Percentiles rank a stretch among this genome's conserved stretches.
Evolutionary conservation across 1,140 invertebrate species (phyloP).

Genomic region (Hypothenemus hampei): DNA sequence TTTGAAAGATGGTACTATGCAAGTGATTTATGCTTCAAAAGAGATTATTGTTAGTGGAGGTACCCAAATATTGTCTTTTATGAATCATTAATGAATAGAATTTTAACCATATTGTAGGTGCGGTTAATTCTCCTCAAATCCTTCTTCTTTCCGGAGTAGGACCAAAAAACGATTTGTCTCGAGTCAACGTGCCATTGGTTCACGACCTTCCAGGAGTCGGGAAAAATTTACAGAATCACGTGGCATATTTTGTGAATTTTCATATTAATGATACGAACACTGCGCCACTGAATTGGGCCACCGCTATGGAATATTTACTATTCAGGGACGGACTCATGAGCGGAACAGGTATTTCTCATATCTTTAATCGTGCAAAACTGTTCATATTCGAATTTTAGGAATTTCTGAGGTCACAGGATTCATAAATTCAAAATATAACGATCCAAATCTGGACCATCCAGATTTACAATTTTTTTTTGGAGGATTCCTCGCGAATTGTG

Average conservation of each 20-base stretch:
- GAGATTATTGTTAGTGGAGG: conserved; percentile 65
- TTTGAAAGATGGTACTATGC: conserved; percentile 53
- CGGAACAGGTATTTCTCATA: conserved; percentile 57
- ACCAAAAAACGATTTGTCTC: conserved; percentile 63
- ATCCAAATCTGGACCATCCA: conserved; percentile 68
- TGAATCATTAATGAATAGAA: not conserved
- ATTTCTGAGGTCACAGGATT: conserved; percentile 80
- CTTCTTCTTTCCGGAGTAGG: conserved; percentile 79
- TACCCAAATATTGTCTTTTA: conserved; percentile 19
- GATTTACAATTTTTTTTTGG: conserved; percentile 84
- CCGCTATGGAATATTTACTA: conserved; percentile 79
- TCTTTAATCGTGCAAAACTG: not conserved
- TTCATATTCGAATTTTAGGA: conserved; percentile 45
- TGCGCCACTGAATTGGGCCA: conserved; percentile 77
- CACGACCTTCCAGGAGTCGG: conserved; percentile 80
- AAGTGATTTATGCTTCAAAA: conserved; percentile 55
- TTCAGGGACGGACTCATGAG: conserved; percentile 82
- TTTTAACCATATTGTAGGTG: conserved; percentile 51
- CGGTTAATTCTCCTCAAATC: conserved; percentile 78
- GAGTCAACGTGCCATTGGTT: conserved; percentile 59
- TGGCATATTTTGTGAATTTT: conserved; percentile 71
- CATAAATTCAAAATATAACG: conserved; percentile 73
- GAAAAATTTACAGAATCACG: conserved; percentile 83
- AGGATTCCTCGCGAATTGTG: conserved; percentile 75
- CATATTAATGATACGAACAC: conserved; percentile 78